Conservation (phyloP, 2,797 vertebrate species). For the Pteronotus mesoamericanus region DNA sequence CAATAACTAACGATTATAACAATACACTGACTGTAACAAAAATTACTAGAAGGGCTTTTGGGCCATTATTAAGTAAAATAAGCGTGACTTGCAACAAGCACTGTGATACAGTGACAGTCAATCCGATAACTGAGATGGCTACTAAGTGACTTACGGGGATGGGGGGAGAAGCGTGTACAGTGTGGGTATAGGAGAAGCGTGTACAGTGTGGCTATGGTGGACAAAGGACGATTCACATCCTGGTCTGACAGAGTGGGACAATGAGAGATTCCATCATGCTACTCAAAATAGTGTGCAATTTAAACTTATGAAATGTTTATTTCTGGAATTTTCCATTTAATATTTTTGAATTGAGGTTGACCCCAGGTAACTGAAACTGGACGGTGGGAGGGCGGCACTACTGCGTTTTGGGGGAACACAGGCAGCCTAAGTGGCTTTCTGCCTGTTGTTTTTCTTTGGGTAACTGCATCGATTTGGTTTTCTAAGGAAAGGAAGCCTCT, state of each 20-base stretch:
- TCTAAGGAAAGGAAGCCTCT: background rate
- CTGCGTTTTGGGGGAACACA: background rate
- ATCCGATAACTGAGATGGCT: background rate
- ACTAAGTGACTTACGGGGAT: background rate
- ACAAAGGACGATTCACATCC: background rate
- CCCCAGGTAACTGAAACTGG: background rate
- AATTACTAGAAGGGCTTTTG: background rate
- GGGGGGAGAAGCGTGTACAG: background rate
- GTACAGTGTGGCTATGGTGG: no score
- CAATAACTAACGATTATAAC: background rate
- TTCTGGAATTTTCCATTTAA: background rate
- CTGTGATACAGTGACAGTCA: no score
- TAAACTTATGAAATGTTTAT: background rate
- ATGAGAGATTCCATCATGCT: background rate
- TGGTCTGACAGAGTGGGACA: accelerated
- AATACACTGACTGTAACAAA: background rate
- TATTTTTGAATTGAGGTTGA: background rate
- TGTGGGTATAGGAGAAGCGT: accelerated
- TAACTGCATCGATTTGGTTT: background rate
- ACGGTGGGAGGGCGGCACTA: background rate
- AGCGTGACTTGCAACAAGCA: background rate
- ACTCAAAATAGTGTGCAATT: background rate
- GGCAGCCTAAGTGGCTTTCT: background rate
- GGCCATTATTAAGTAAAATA: background rate
- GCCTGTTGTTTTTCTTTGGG: background rate